A percentile compares a stretch with the other conserved stretches of the same genome.
These are phyloP conservation scores for Triops cancriformis DNA, from an alignment of 1,140 invertebrate species.

Conservation along the genomic window DNA sequence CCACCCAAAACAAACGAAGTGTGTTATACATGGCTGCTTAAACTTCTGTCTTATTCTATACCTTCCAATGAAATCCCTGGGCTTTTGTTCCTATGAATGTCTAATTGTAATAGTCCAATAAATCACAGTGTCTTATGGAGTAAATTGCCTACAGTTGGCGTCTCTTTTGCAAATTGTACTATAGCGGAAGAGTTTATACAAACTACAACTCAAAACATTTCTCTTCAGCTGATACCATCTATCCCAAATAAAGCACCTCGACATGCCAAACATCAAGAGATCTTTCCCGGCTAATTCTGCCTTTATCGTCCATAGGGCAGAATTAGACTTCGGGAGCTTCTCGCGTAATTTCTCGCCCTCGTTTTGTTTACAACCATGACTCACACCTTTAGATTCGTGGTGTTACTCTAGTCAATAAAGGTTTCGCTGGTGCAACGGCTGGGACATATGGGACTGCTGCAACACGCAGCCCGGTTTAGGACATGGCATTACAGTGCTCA, in stretches of 20 bases:
- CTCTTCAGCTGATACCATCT: neutral
- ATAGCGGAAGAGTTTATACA: neutral
- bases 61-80: too few relatives aligned
- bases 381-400: slow-evolving; percentile 5
- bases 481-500: neutral
- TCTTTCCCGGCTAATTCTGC: slow-evolving; percentile 4
- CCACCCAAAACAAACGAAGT: too few relatives aligned
- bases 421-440: neutral
- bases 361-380: neutral
- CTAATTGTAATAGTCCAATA: too few relatives aligned
- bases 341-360: slow-evolving; percentile 2
- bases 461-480: neutral
- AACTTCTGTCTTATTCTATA: too few relatives aligned
- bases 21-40: too few relatives aligned
- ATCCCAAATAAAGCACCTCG: slow-evolving; percentile 1
- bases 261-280: neutral
- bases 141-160: too few relatives aligned
- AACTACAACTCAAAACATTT: neutral
- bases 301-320: slow-evolving; percentile 1
- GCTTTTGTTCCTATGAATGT: too few relatives aligned
- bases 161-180: too few relatives aligned
- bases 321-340: slow-evolving; percentile 4
- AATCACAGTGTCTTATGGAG: too few relatives aligned
- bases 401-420: slow-evolving; percentile 6
- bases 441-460: neutral